Base-by-base conservation (phyloP, 92 coral and sea anemone genomes). In the Isaurus tuberculatus region DNA sequence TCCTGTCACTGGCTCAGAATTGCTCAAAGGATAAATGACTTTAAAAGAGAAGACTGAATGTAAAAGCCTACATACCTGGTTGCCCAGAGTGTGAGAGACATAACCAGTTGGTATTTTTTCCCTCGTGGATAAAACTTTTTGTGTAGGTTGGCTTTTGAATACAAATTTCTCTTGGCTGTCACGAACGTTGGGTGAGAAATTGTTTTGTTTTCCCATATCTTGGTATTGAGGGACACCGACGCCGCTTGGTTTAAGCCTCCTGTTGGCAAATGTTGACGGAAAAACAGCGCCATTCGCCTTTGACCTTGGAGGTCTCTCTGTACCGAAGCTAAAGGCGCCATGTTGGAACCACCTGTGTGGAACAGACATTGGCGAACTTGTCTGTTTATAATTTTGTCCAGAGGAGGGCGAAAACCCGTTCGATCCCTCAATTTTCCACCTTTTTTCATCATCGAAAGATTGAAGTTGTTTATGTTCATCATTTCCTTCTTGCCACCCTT, bases 81-180 rank as follows among this genome's bases (percentile, higher is more conserved):
- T 75, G 6, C 23, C 33, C 22, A 51, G 68, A 55, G 14, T 33
- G 22, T 60, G 57, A 0, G 53, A 55, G 2, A 57, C 31, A 25
- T 55, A 58, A 5, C 70, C 70, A 36, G 82, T 77, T 11, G 82
- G 82, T 58, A 77, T 77, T 42, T 77, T 77, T 22, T 60, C 82
- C 58, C 82, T 77, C 15, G 82, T 77, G 15, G 82, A 28, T 32
- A 77, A 77, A 77, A 36, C 23, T 9, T 43, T 61, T 5, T 60
- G 82, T 34, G 82, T 77, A 27, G 82, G 70, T 26, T 72, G 60
- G 2, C 29, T n/a, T 15, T 44, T 43, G 23, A 14, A 72, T n/a
- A 5, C 9, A 36, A n/a, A 4, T 29, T 30, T 44, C 33, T n/a
- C 44, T 44, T 37, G 33, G 14, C 48, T 77, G 17, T 37, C 46